Conservation (phyloP, 2,888 invertebrate genomes). For the Cantharis rufa region DNA sequence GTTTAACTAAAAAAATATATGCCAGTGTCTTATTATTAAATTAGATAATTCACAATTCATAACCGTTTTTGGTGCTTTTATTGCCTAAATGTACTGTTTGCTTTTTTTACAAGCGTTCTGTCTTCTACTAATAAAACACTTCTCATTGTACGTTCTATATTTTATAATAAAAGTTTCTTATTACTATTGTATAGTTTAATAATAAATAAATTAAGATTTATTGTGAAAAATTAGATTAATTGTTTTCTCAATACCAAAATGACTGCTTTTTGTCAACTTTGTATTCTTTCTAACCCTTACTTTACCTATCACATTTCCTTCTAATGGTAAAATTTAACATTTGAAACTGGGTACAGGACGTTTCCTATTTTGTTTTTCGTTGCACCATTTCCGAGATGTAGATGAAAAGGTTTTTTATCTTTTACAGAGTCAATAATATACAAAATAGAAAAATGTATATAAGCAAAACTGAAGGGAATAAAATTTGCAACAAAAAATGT, state of each 20-base stretch:
- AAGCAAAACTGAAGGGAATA: no score
- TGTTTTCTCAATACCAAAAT: background rate
- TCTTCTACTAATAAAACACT: slow-evolving; percentile 34
- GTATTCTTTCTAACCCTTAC: background rate
- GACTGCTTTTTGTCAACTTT: background rate
- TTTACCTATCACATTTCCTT: background rate
- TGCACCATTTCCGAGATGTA: no score
- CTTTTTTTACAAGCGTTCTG: slow-evolving; percentile 46
- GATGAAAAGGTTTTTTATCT: no score
- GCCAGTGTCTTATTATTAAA: slow-evolving; percentile 43
- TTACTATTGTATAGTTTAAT: background rate
- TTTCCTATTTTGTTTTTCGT: no score
- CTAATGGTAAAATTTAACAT: background rate
- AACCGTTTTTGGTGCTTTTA: slow-evolving; percentile 50
- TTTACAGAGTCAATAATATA: no score
- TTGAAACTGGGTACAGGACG: no score
- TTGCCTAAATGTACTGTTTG: slow-evolving; percentile 51
- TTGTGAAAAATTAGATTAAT: background rate
- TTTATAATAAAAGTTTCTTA: background rate
- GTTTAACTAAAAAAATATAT: slow-evolving; percentile 38
- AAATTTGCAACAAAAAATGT: no score
- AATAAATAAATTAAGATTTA: background rate
- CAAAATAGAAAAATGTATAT: no score
- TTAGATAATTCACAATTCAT: slow-evolving; percentile 42
- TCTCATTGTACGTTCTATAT: background rate